Evolutionary conservation across 2,888 invertebrate species (phyloP).

Genomic region (Clistopyga incitator): DNA sequence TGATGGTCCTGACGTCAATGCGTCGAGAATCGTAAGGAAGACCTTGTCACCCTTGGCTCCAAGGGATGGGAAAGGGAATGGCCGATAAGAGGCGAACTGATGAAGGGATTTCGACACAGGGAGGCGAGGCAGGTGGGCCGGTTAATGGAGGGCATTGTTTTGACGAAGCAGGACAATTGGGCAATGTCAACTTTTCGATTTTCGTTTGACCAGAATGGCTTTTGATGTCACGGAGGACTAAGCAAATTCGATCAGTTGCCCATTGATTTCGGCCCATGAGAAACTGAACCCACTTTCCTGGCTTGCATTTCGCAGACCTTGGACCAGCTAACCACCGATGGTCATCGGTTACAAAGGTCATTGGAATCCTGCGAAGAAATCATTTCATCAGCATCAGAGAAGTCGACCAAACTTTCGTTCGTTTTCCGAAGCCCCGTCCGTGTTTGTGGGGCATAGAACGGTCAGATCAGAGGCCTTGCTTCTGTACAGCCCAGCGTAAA

Average conservation of each 20-base stretch:
- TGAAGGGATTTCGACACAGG: not conserved
- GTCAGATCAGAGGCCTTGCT: constrained; percentile 19
- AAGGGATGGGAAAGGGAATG: not conserved
- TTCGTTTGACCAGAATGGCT: too few relatives aligned
- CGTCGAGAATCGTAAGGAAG: not conserved
- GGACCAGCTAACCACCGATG: too few relatives aligned
- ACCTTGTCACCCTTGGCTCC: not conserved
- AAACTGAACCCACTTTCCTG: too few relatives aligned
- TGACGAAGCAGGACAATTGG: not conserved
- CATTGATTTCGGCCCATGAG: not conserved
- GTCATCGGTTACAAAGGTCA: too few relatives aligned
- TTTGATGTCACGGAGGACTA: too few relatives aligned
- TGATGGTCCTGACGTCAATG: constrained; percentile 2
- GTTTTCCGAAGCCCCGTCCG: too few relatives aligned
- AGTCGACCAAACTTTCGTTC: too few relatives aligned
- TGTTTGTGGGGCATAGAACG: not conserved
- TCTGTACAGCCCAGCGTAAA: constrained; percentile 10
- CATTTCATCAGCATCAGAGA: too few relatives aligned
- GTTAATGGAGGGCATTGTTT: not conserved
- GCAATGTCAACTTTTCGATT: not conserved
- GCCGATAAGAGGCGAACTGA: not conserved
- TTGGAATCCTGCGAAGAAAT: not conserved
- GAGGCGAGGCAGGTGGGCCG: not conserved
- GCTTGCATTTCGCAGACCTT: too few relatives aligned
- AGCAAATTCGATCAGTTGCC: too few relatives aligned